Percentiles rank a stretch among this genome's conserved stretches.
Evolutionary conservation across 2,888 invertebrate genomes (phyloP).

Genomic region (Saturnia pavonia): DNA sequence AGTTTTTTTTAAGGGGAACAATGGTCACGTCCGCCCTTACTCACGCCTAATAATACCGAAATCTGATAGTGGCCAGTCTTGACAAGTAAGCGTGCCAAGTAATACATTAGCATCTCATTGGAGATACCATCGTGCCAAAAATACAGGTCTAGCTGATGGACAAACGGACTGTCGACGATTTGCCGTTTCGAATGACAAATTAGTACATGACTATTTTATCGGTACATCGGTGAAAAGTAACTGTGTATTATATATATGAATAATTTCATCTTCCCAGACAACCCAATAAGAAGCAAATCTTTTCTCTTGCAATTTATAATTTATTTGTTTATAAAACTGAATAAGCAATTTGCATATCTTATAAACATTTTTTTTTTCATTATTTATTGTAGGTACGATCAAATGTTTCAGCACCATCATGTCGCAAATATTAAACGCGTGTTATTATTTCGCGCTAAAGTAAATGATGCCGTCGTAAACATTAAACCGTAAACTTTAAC

Average conservation of each 20-base stretch:
- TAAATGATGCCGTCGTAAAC: background rate
- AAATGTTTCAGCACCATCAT: background rate
- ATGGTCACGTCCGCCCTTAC: conserved; percentile 44
- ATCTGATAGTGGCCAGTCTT: conserved; percentile 59
- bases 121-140: conserved; percentile 63
- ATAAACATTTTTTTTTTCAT: background rate
- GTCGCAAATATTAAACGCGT: background rate
- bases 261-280: conserved; percentile 33
- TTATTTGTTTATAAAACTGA: conserved; percentile 23
- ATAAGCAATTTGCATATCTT: background rate
- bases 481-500: background rate
- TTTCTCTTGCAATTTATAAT: conserved; percentile 39
- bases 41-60: conserved; percentile 59
- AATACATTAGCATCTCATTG: conserved; percentile 76
- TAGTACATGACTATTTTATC: conserved; percentile 40
- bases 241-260: conserved; percentile 32
- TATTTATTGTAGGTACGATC: too few relatives aligned
- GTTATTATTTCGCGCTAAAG: background rate
- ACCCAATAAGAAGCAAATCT: conserved; percentile 44
- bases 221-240: conserved; percentile 29
- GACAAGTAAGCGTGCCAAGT: conserved; percentile 67
- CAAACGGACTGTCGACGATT: conserved; percentile 44
- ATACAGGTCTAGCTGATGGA: conserved; percentile 47
- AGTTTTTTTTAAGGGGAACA: conserved; percentile 33
- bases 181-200: conserved; percentile 43